Evolutionary conservation across 2,797 vertebrate genomes (phyloP), one percentile per base, ranked within the genome.

Genomic region (Chelon auratus): DNA sequence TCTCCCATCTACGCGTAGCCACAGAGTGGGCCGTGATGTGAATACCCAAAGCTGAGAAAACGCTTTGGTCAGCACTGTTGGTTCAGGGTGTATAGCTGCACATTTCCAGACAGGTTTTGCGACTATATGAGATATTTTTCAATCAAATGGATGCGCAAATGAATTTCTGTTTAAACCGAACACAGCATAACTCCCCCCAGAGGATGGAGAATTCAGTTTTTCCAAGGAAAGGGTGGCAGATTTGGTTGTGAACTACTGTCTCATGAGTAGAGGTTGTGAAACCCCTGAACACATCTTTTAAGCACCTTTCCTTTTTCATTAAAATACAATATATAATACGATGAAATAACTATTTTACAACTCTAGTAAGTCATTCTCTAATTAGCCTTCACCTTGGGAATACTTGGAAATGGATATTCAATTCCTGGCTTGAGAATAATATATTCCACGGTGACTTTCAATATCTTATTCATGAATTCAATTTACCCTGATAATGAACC

Each of bases 391-490:
- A 52, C 56, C 73, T 20, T 68, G 85, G 83, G 82, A 90, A 87
- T 84, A 64, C 80, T 62, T 64, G 42, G 62, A 80, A 81, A 83
- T 82, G 74, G 79, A 78, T 84, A 81, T 76, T 77, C 61, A 81
- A 61, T 76, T 86, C 70, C 60, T 81, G 78, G 67, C 47, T 72
- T 45, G 72, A 84, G 76, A 81, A 71, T 89, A 75, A 86, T 68
- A 70, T 87, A 88, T 85, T 84, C 89, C 82, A 52, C 24, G 30
- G 80, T 86, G 87, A 82, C 79, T 90, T 87, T 72, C 64, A 74
- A 77, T 80, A 72, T 78, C 77, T 90, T 88, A 90, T 90, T 91
- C 88, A 91, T 90, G 82, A 92, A 92, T 89, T 91, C 61, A 87
- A 90, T 90, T 83, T 85, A 71, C 56, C 36, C 62, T 50, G 48